Evolutionary conservation across 2,888 invertebrate genomes (phyloP), one percentile per base, ranked within the genome.

Genomic region (Habrosyne pyritoides): DNA sequence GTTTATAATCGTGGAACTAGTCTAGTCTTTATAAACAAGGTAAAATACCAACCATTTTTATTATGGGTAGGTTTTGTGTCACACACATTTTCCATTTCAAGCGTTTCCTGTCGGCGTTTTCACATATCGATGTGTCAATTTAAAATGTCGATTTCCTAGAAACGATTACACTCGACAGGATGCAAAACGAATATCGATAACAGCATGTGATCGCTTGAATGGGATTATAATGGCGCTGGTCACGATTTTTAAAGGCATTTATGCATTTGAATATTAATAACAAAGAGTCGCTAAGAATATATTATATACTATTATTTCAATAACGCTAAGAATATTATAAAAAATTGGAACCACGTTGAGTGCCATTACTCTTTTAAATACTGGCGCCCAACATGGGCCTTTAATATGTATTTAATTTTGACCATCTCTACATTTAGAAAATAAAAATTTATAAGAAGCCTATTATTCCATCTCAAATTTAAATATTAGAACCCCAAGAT

Each of bases 131-230:
- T 18, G 6, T 14, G 42, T 42, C 42, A 42, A 42, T 42, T 42
- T 42, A 42, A 42, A 42, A 42, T 42, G 42, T 42, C 42, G 42
- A 42, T 42, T 18, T 42, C 42, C 42, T 18, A 42, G 42, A 10
- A n/a, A 42, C 42, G 42, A 42, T 42, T 42, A 42, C 18, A 42
- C 18, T 42, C 42, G 18, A 42, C 42, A 42, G 18, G 8, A 42
- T 42, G 18, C 18, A 42, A 42, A 42, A 42, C 42, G 42, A 2
- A 18, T 42, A 42, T 42, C 42, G 42, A 42, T 36, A 36, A 18
- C 18, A 8, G 8, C 42, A 18, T 42, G 14, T 42, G 14, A 18
- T 42, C 42, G 42, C 42, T 18, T 42, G 18, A 18, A 42, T 42
- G 42, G 18, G 18, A 42, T 42, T 18, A 42, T 42, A 18, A 42